Evolutionary conservation across 2,113 vertebrate species (phyloP), one percentile per base, ranked within the genome.

Genomic region (Brachionichthys hirsutus): DNA sequence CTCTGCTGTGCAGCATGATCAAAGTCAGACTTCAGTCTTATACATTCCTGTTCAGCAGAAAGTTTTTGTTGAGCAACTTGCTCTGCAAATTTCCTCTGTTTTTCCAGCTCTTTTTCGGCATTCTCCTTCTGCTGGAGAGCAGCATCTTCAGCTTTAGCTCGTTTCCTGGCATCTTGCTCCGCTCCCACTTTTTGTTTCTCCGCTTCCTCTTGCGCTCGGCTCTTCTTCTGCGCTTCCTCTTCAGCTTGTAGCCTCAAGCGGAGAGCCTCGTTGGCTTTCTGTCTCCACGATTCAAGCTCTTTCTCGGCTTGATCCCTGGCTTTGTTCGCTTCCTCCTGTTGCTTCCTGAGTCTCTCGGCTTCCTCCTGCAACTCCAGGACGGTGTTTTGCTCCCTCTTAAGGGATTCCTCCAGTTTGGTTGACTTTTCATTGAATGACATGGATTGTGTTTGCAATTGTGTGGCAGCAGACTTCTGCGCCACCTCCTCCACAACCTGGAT

Each of bases 161-260:
- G 92, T 70, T 92, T 93, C 71, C 94, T 92, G 0, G 97, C 92
- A 67, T 99, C 95, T 0, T 94, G 89, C 73, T 98, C 95, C 0
- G 96, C 97, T 0, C 94, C 94, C 6, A 92, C 90, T 54, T 98
- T 98, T 90, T 98, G 97, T 76, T 93, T 95, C 83, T 99, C 97
- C 0, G 97, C 97, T 16, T 97, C 95, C 1, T 96, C 94, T 70
- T 98, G 97, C 0, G 96, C 92, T 75, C 93, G 85, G 0, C 88
- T 87, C 87, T 98, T 99, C 79, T 94, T 93, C 70, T 94, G 94
- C 0, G 96, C 97, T 38, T 95, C 93, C 70, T 98, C 96, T 62
- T 99, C 97, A 0, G 96, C 97, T 75, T 95, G 93, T 4, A 98
- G 87, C 75, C 96, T 90, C 62, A 98, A 72, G 8, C 96, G 91